Evolutionary conservation across 2,888 invertebrate species (phyloP).

Genomic region (Apotomis turbidana): DNA sequence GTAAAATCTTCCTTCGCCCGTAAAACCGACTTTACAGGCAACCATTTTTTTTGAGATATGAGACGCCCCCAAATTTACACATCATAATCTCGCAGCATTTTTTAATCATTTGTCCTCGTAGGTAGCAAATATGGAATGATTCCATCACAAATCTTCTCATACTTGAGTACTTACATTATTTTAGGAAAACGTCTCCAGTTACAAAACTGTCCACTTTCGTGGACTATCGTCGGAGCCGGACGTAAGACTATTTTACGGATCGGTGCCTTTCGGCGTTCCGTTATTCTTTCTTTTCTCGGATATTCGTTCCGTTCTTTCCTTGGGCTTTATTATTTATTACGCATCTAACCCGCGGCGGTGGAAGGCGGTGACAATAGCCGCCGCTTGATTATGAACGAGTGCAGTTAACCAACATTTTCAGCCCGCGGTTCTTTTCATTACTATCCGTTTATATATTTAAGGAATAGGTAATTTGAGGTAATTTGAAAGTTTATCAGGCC

Average conservation of each 20-base stretch:
- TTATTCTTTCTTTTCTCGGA: conserved; percentile 52
- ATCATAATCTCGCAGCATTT: too few relatives aligned
- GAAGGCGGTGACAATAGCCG: conserved; percentile 26
- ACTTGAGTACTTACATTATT: conserved; percentile 31
- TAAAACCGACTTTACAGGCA: too few relatives aligned
- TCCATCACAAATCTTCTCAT: conserved; percentile 16
- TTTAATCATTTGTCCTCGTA: too few relatives aligned
- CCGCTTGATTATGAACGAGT: conserved; percentile 27
- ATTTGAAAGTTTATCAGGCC: too few relatives aligned
- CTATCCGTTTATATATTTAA: conserved; percentile 3
- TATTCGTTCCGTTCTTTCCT: conserved; percentile 34
- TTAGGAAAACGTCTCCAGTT: conserved; percentile 32
- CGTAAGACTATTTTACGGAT: conserved; percentile 62
- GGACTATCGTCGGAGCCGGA: conserved; percentile 54
- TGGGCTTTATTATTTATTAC: conserved; percentile 35
- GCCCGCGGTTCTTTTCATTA: conserved; percentile 5
- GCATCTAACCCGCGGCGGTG: conserved; percentile 25
- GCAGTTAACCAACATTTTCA: conserved; percentile 9
- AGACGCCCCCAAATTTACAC: too few relatives aligned
- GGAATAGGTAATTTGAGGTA: too few relatives aligned
- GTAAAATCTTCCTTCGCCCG: too few relatives aligned
- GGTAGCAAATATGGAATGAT: neutral
- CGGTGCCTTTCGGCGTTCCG: conserved; percentile 56
- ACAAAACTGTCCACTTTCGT: conserved; percentile 53
- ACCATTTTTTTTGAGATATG: too few relatives aligned